phyloP scores from a whole-genome alignment of 2,888 invertebrate species.

The Caenorhabditis sp. region DNA sequence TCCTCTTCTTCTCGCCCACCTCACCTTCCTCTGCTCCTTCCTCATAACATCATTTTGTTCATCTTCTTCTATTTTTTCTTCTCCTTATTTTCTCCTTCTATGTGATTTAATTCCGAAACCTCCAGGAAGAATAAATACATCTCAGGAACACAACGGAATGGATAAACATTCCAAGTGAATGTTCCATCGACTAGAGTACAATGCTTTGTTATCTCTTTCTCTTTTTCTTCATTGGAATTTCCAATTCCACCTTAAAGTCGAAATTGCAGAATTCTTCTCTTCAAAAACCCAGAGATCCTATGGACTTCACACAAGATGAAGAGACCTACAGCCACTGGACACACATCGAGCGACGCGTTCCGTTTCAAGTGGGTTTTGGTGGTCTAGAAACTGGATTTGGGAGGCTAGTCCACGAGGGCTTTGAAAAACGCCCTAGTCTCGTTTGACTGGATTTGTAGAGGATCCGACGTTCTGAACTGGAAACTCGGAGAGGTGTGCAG shows the following conservation, averaged over 20 bases:
- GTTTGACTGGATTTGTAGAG: no score
- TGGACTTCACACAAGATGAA: constrained; percentile 48
- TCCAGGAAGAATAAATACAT: not conserved
- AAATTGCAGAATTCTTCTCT: constrained; percentile 1
- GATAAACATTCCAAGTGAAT: constrained; percentile 29
- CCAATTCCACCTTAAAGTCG: not conserved
- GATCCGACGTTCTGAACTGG: no score
- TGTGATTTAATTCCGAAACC: constrained; percentile 5
- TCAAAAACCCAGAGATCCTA: constrained; percentile 10
- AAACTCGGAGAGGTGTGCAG: no score
- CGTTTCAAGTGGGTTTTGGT: constrained; percentile 47
- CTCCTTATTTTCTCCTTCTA: not conserved
- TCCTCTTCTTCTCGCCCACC: constrained; percentile 5
- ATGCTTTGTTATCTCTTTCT: constrained; percentile 5
- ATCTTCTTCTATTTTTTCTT: not conserved
- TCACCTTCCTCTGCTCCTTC: not conserved
- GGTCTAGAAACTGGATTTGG: no score
- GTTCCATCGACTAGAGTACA: constrained; percentile 8
- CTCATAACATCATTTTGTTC: constrained; percentile 37
- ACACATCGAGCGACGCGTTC: constrained; percentile 53
- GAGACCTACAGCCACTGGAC: constrained; percentile 52
- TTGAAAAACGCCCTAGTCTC: no score
- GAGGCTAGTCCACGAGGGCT: no score
- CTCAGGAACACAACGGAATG: constrained; percentile 20
- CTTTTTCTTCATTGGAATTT: not conserved